Evolutionary conservation across 2,888 invertebrate genomes (phyloP).

Genomic region (Portevinia maculata): DNA sequence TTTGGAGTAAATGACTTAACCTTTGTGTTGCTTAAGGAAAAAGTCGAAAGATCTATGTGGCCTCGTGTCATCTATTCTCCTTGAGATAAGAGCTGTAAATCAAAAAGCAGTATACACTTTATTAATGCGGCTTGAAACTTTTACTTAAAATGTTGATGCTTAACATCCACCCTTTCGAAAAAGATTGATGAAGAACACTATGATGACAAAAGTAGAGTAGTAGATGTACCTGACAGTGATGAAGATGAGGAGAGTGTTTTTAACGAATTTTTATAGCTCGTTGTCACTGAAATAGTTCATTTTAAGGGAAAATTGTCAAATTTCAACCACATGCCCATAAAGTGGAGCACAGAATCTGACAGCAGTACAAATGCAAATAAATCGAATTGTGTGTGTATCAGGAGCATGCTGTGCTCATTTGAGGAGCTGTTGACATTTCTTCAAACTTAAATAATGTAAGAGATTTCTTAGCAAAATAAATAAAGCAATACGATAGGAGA

Average conservation of each 20-base stretch:
- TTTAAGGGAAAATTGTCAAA: conserved; percentile 51
- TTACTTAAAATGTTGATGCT: conserved; percentile 22
- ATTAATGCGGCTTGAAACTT: conserved; percentile 24
- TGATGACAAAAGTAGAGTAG: conserved; percentile 2
- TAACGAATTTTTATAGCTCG: background rate
- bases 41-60: background rate
- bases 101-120: background rate
- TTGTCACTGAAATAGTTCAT: background rate
- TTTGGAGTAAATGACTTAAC: too few species aligned
- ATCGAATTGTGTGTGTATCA: conserved; percentile 44
- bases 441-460: conserved; percentile 13
- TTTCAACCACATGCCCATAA: conserved; percentile 46
- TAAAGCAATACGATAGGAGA: conserved; percentile 11
- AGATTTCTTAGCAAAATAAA: background rate
- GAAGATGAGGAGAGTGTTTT: conserved; percentile 42
- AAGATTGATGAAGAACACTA: conserved; percentile 30
- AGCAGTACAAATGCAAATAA: conserved; percentile 56
- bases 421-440: conserved; percentile 45
- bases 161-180: conserved; percentile 3
- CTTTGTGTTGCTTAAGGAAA: too few species aligned
- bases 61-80: too few species aligned
- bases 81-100: conserved; percentile 6
- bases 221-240: conserved; percentile 48
- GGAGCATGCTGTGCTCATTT: background rate
- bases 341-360: conserved; percentile 41